Evolutionary conservation across 2,797 vertebrate genomes (phyloP).

Genomic region (Cyclura pinguis): DNA sequence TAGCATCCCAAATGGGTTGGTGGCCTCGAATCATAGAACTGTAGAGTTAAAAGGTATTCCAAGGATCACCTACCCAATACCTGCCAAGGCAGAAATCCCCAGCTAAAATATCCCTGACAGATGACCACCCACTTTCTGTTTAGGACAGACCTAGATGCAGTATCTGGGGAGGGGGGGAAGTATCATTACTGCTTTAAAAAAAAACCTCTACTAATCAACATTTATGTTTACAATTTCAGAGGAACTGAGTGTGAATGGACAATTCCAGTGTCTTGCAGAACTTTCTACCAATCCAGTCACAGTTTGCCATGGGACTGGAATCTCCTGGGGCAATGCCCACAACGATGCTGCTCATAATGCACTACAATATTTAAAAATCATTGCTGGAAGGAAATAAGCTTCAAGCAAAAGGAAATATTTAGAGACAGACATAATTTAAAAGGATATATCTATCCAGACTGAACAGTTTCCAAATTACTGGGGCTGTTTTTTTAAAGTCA

Average conservation of each 20-base stretch:
- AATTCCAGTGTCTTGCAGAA: slow-evolving; percentile 88
- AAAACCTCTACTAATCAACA: neutral
- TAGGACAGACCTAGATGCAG: too few species aligned
- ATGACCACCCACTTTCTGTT: too few species aligned
- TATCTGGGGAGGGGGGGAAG: neutral
- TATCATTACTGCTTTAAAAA: neutral
- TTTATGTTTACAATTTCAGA: slow-evolving; percentile 75
- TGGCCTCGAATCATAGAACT: neutral
- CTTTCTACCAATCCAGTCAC: slow-evolving; percentile 86
- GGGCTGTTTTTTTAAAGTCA: slow-evolving; percentile 19
- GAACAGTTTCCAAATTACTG: slow-evolving; percentile 32
- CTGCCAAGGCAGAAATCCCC: too few species aligned
- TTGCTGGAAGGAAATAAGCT: slow-evolving; percentile 73
- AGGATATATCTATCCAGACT: neutral
- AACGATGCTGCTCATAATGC: slow-evolving; percentile 88
- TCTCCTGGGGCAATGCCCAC: slow-evolving; percentile 85
- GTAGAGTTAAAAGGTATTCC: too few species aligned
- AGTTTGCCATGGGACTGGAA: slow-evolving; percentile 86
- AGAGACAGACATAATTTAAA: slow-evolving; percentile 12
- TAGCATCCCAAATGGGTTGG: neutral
- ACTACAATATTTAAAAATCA: slow-evolving; percentile 88
- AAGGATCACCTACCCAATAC: too few species aligned
- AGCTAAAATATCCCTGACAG: too few species aligned
- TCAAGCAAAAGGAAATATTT: slow-evolving; percentile 27
- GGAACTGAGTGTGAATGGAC: slow-evolving; percentile 87